Percentiles rank a stretch among this genome's conserved stretches.
phyloP scores from a whole-genome alignment of 1,140 invertebrate species.

The Cheumatopsyche charites region DNA sequence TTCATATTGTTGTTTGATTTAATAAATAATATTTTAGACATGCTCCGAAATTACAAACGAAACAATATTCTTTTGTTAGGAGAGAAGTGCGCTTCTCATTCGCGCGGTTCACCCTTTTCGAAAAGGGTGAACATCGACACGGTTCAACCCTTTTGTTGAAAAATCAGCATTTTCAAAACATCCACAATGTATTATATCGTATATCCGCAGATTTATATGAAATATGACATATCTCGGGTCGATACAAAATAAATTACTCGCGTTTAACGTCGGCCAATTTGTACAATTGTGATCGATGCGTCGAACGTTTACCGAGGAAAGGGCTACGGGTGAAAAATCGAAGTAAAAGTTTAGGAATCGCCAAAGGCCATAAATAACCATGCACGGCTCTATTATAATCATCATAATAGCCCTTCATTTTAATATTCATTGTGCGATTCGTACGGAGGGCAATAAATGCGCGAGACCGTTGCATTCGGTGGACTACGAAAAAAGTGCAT shows the following conservation, averaged over 20 bases:
- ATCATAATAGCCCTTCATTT: constrained; percentile 48
- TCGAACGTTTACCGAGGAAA: constrained; percentile 2
- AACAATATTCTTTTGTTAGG: constrained; percentile 27
- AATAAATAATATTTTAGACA: constrained; percentile 22
- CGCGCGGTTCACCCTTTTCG: constrained; percentile 42
- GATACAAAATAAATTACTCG: constrained; percentile 3
- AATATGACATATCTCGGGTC: too few relatives aligned
- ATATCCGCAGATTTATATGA: too few relatives aligned
- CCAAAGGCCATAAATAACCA: constrained; percentile 38
- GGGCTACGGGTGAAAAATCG: background rate
- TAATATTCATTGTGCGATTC: constrained; percentile 47
- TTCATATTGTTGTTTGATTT: background rate
- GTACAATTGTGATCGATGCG: constrained; percentile 20
- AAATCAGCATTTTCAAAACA: constrained; percentile 34
- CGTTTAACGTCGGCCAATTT: constrained; percentile 23
- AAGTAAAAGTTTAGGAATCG: constrained; percentile 30
- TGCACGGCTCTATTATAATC: constrained; percentile 44
- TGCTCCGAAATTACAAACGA: constrained; percentile 23
- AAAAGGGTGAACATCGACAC: constrained; percentile 41
- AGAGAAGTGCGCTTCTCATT: constrained; percentile 30
- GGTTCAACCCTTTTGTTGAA: constrained; percentile 40
- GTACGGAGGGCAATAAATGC: constrained; percentile 31
- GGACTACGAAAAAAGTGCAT: constrained; percentile 12
- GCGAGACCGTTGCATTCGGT: constrained; percentile 20
- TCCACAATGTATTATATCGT: too few relatives aligned